A percentile compares a stretch with the other conserved stretches of the same genome.
Conservation (phyloP, 2,113 vertebrate genomes). For the Girardinichthys multiradiatus region DNA sequence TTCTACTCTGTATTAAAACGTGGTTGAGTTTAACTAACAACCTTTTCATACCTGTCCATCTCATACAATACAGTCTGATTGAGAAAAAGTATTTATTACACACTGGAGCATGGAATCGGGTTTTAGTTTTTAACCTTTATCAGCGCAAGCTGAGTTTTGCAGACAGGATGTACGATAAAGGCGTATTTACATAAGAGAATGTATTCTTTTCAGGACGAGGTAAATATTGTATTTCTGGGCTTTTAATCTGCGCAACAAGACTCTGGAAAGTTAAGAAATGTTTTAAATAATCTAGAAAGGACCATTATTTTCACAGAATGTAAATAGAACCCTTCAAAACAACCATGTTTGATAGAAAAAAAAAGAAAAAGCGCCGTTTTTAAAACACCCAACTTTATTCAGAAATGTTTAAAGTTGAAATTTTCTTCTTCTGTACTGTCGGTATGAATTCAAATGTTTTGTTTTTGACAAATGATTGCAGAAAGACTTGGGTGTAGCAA, state of each 20-base stretch:
- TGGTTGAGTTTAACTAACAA: constrained; percentile 70
- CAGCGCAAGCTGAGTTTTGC: constrained; percentile 51
- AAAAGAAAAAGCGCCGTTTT: constrained; percentile 65
- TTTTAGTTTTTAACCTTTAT: constrained; percentile 61
- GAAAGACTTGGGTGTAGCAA: constrained; percentile 69
- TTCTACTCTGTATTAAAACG: constrained; percentile 80
- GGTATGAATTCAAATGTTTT: constrained; percentile 65
- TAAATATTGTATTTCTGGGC: constrained; percentile 62
- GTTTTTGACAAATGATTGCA: constrained; percentile 56
- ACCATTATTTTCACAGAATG: constrained; percentile 59
- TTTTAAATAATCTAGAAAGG: constrained; percentile 11
- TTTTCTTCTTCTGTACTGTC: constrained; percentile 70
- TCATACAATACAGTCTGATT: constrained; percentile 60
- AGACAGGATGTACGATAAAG: constrained; percentile 60
- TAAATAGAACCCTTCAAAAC: constrained; percentile 69
- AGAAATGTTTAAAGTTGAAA: constrained; percentile 62
- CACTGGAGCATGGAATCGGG: constrained; percentile 34
- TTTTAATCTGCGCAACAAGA: constrained; percentile 31
- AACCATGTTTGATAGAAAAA: constrained; percentile 69
- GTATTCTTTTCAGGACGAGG: constrained; percentile 72
- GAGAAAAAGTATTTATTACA: constrained; percentile 71
- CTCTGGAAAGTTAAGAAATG: constrained; percentile 27
- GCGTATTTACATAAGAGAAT: constrained; percentile 73
- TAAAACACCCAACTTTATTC: constrained; percentile 49
- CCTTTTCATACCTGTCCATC: constrained; percentile 78